These are phyloP conservation scores for Pomatorhinus ruficollis DNA, from an alignment of 2,113 vertebrate genomes.

Conservation along the genomic window DNA sequence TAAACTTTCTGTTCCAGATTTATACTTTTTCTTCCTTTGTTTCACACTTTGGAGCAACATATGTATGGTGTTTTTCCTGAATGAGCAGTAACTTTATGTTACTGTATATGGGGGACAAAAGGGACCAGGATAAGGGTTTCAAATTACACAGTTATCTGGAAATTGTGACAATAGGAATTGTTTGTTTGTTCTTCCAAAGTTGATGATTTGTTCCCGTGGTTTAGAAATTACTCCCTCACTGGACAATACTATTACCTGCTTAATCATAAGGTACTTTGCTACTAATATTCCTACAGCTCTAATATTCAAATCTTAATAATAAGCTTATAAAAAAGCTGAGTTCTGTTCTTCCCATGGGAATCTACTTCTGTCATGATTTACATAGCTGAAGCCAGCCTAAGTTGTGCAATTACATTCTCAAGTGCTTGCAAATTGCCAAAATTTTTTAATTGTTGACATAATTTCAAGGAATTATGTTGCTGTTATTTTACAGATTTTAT, in stretches of 20 bases:
- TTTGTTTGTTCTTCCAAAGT: not conserved
- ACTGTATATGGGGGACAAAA: not conserved
- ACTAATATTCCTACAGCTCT: not conserved
- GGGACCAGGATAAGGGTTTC: not conserved
- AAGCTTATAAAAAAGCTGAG: not conserved
- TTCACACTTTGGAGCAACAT: not conserved
- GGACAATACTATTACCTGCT: not conserved
- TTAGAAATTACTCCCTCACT: not conserved
- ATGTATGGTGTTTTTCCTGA: not conserved
- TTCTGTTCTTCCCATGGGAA: not conserved
- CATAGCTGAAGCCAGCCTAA: not conserved
- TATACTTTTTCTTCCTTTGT: not conserved
- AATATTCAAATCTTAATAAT: not conserved
- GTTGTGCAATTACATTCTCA: conserved; percentile 47
- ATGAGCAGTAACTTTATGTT: not conserved
- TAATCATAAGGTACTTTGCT: not conserved
- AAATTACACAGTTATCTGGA: not conserved
- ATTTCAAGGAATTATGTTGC: not conserved
- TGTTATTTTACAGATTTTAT: not conserved
- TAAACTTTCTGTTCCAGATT: not conserved
- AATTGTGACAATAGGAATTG: not conserved
- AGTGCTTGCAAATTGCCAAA: not conserved
- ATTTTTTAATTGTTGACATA: not conserved
- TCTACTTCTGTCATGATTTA: not conserved
- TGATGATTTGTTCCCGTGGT: not conserved